A percentile compares a stretch with the other conserved stretches of the same genome.
These are phyloP conservation scores for Cettia cetti DNA, from an alignment of 2,113 vertebrate genomes.

Conservation along the genomic window DNA sequence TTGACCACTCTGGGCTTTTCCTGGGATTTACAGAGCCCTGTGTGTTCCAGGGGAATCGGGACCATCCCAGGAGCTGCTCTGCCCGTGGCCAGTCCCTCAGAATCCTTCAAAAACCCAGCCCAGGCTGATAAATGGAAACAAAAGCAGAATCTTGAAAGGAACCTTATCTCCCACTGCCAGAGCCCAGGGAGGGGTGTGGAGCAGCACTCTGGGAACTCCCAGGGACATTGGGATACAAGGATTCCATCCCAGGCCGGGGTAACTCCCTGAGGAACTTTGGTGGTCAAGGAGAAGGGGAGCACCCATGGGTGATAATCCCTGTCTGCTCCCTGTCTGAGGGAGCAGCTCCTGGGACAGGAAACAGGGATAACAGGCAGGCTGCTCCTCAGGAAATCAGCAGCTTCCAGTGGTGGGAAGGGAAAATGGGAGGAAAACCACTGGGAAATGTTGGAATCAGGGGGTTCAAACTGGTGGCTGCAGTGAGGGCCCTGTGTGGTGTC, in stretches of 20 bases:
- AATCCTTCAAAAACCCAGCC: background rate
- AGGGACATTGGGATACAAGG: rapidly evolving
- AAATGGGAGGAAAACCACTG: background rate
- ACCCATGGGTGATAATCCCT: rapidly evolving
- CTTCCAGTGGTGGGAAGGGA: background rate
- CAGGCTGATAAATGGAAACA: background rate
- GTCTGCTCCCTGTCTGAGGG: background rate
- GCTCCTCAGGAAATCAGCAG: background rate
- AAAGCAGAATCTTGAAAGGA: constrained; percentile 18
- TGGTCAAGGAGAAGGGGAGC: background rate
- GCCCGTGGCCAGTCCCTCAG: background rate
- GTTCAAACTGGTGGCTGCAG: rapidly evolving
- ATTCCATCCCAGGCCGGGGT: background rate
- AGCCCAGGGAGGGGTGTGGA: background rate
- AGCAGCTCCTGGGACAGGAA: background rate
- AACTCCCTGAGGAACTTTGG: rapidly evolving
- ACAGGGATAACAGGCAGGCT: background rate
- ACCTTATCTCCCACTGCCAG: background rate
- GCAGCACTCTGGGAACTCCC: background rate
- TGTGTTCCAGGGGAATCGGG: background rate
- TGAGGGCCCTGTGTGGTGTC: background rate
- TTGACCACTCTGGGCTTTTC: background rate
- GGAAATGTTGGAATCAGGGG: background rate
- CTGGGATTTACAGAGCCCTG: background rate
- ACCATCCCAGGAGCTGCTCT: background rate